Percentiles rank a stretch among this genome's conserved stretches.
Evolutionary conservation across 2,888 invertebrate species (phyloP).

Genomic region (Callosobruchus maculatus): DNA sequence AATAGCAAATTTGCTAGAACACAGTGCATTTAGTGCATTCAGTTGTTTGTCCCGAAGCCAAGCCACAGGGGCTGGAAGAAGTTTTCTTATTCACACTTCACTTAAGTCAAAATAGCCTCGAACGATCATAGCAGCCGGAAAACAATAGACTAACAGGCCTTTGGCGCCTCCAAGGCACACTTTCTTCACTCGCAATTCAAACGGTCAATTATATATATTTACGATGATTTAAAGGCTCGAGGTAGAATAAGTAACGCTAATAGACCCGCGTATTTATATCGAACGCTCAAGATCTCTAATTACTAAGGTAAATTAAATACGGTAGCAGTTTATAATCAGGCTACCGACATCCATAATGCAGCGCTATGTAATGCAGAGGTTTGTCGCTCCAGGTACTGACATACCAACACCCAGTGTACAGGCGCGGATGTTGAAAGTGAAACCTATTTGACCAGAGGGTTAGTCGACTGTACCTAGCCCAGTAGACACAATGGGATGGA

Average conservation of each 20-base stretch:
- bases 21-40: no score
- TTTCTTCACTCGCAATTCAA: slow-evolving; percentile 3
- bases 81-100: background rate
- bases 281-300: slow-evolving; percentile 24
- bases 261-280: slow-evolving; percentile 12
- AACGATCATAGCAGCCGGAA: slow-evolving; percentile 40
- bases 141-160: slow-evolving; percentile 42
- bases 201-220: background rate
- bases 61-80: background rate
- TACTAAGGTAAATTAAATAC: slow-evolving; percentile 30
- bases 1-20: no score
- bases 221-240: background rate
- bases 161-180: slow-evolving; percentile 1
- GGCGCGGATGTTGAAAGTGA: background rate
- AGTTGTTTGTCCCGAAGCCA: background rate
- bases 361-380: slow-evolving; percentile 17
- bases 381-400: slow-evolving; percentile 31
- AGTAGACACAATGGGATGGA: no score
- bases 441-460: background rate
- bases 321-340: slow-evolving; percentile 30
- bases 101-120: background rate
- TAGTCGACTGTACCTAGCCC: no score
- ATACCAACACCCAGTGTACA: slow-evolving; percentile 4
- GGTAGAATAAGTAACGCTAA: background rate
- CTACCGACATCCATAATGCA: slow-evolving; percentile 27